Evolutionary conservation across 2,797 vertebrate species (phyloP), one percentile per base, ranked within the genome.

Genomic region (Tympanoctomys barrerae): DNA sequence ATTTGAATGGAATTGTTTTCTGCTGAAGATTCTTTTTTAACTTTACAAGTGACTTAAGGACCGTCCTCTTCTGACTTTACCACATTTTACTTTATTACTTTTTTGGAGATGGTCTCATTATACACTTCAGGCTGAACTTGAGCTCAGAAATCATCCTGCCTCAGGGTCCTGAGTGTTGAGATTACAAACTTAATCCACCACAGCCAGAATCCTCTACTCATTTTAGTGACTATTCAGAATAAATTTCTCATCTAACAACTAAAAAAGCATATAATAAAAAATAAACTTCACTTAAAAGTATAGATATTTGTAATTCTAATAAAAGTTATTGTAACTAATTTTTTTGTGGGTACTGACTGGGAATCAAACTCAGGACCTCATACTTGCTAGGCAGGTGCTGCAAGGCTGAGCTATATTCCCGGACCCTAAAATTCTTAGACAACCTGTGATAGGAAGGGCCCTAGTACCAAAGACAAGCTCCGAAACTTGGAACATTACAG

Each of bases 301-400:
- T 2, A 87, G 26, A 22, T 66, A 92, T 90, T 57, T 94, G 4
- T 70, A 88, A 92, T 2, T 61, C 22, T 85, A 77, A 77, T 83
- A 31, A 81, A 91, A 90, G 68, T 86, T 93, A 61, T 64, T 95
- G 22, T 16, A 90, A 81, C 81, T 82, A 94, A 87, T 79, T 64
- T 70, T 42, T 68, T 70, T 70, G 7, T 36, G 16, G 7, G 5
- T 70, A 19, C 33, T 14, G 18, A 19, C 18, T 14, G 18, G 18
- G 66, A 70, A 70, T 70, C n/a, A 18, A 70, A 70, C 66, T 36
- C 66, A 19, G 66, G 66, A 36, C 66, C 66, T 70, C 19, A n/a
- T 9, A 18, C n/a, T 70, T 9, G 66, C 18, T 14, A n/a, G 68
- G 68, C n/a, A 71, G 19, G 9, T 5, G 9, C n/a, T 7, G 7